Evolutionary conservation across 1,140 invertebrate genomes (phyloP).

Genomic region (Zelostemma sp.): DNA sequence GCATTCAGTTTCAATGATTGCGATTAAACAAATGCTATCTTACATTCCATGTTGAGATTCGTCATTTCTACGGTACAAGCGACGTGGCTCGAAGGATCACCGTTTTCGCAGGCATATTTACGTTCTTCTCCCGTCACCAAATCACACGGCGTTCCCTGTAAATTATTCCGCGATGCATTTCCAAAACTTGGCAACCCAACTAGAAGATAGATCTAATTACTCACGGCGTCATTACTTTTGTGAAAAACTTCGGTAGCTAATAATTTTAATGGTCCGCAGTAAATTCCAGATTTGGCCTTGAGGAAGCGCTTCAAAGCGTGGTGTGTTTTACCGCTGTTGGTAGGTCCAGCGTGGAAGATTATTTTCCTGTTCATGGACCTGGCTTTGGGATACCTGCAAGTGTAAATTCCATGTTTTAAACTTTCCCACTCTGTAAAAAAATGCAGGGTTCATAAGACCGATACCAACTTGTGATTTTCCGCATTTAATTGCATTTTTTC

Average conservation of each 20-base stretch:
- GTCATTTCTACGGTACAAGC: constrained; percentile 99
- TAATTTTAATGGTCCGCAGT: constrained; percentile 97
- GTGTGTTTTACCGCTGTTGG: constrained; percentile 99
- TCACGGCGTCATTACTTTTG: constrained; percentile 88
- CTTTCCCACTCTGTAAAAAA: too few relatives aligned
- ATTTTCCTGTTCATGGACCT: constrained; percentile 91
- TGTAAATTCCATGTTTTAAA: too few relatives aligned
- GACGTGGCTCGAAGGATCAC: constrained; percentile 83
- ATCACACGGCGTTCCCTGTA: constrained; percentile 93
- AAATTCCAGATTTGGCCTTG: constrained; percentile 93
- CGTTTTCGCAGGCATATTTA: constrained; percentile 77
- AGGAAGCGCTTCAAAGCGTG: constrained; percentile 94
- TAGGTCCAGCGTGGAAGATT: constrained; percentile 97
- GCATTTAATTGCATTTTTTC: too few relatives aligned
- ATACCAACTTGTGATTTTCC: too few relatives aligned
- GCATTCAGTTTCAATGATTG: too few relatives aligned
- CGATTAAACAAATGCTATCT: constrained; percentile 49
- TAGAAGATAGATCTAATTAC: too few relatives aligned
- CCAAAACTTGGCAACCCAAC: neutral
- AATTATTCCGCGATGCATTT: constrained; percentile 21
- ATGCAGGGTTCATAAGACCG: too few relatives aligned
- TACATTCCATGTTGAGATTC: constrained; percentile 83
- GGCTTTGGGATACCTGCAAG: constrained; percentile 88
- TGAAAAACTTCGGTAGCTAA: constrained; percentile 95
- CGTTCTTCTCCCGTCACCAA: constrained; percentile 97